A percentile compares a stretch with the other conserved stretches of the same genome.
Conservation (phyloP, 1,140 invertebrate species). For the Drosophila serrata region DNA sequence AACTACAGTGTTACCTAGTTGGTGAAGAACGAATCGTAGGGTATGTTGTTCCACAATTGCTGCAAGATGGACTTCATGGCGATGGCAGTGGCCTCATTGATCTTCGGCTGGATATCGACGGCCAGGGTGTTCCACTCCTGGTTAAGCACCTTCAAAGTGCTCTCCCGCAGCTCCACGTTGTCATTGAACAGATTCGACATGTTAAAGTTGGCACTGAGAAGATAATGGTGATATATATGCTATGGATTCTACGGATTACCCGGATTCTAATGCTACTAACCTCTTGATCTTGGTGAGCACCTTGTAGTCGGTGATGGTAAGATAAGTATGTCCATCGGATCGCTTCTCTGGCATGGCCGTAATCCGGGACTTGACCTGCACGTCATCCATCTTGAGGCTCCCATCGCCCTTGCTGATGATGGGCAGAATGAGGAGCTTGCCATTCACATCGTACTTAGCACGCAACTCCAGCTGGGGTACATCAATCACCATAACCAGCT, state of each 20-base stretch:
- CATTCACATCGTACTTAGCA: slow-evolving; percentile 62
- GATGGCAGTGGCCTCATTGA: slow-evolving; percentile 44
- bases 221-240: not conserved
- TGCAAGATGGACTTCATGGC: slow-evolving; percentile 33
- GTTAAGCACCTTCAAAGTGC: slow-evolving; percentile 59
- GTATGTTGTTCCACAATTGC: slow-evolving; percentile 41
- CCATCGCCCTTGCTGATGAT: slow-evolving; percentile 49
- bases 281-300: slow-evolving; percentile 36
- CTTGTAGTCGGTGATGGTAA: slow-evolving; percentile 52
- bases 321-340: slow-evolving; percentile 50
- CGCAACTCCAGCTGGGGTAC: slow-evolving; percentile 38
- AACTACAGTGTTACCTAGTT: not conserved
- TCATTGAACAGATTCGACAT: slow-evolving; percentile 61
- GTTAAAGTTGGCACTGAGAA: slow-evolving; percentile 45
- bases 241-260: not conserved
- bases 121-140: slow-evolving; percentile 51
- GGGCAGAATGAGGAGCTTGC: slow-evolving; percentile 62
- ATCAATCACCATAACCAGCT: slow-evolving; percentile 20
- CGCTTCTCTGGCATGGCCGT: slow-evolving; percentile 42
- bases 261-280: slow-evolving; percentile 39
- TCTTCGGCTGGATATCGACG: slow-evolving; percentile 54
- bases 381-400: slow-evolving; percentile 27
- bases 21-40: slow-evolving; percentile 65
- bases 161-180: slow-evolving; percentile 57
- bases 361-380: slow-evolving; percentile 29